Conservation (phyloP, 2,888 invertebrate genomes). For the Tholera decimalis region DNA sequence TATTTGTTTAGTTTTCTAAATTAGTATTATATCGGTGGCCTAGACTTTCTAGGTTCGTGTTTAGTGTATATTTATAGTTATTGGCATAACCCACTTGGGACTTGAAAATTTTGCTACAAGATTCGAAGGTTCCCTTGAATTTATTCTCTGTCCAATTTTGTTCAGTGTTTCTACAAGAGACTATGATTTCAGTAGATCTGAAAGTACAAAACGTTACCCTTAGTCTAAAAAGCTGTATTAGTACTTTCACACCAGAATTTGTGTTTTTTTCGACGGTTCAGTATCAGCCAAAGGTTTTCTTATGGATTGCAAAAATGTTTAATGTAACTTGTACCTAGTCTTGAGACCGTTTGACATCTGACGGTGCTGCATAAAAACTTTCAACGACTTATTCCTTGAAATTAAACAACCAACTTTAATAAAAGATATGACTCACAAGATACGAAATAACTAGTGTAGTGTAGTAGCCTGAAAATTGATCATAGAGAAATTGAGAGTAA, state of each 20-base stretch:
- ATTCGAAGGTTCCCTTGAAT: background rate
- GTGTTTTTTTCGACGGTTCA: background rate
- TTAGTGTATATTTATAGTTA: conserved; percentile 14
- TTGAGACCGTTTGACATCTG: no score
- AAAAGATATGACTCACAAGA: no score
- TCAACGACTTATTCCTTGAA: no score
- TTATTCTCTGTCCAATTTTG: background rate
- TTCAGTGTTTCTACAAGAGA: no score
- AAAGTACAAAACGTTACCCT: background rate
- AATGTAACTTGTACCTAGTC: background rate
- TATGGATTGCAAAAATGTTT: background rate
- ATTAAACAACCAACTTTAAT: no score
- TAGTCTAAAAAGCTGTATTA: background rate
- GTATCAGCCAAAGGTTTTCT: background rate
- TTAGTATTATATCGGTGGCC: conserved; percentile 41
- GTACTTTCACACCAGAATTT: background rate
- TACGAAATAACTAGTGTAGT: no score
- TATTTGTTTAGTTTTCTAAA: conserved; percentile 47
- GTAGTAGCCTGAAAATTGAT: no score
- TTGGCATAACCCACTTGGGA: conserved; percentile 20
- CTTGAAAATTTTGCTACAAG: background rate
- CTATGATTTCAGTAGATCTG: background rate
- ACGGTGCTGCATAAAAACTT: no score
- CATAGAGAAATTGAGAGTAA: no score
- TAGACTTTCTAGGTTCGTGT: conserved; percentile 50